Conservation (phyloP, 1,140 invertebrate species). For the Zaprionus davidi region DNA sequence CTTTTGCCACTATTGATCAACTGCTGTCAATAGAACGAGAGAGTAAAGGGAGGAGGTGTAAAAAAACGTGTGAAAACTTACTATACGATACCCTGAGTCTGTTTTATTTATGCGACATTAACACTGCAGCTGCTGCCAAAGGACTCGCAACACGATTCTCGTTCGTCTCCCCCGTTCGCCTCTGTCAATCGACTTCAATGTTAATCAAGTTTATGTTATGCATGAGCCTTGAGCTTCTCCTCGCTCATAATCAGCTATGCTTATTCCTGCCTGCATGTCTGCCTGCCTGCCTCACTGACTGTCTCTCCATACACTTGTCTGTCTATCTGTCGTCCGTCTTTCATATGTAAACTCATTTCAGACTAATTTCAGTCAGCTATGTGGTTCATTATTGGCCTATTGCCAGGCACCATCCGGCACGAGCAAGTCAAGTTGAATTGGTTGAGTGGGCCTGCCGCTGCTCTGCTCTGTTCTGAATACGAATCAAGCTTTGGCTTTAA, state of each 20-base stretch:
- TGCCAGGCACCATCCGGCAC: background rate
- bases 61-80: background rate
- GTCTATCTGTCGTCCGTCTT: background rate
- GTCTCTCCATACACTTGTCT: background rate
- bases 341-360: constrained; percentile 56
- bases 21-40: constrained; percentile 2
- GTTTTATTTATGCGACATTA: constrained; percentile 62
- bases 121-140: constrained; percentile 41
- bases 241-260: constrained; percentile 60
- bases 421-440: background rate
- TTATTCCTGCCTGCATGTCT: constrained; percentile 28
- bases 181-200: constrained; percentile 14
- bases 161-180: background rate
- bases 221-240: constrained; percentile 43
- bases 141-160: background rate
- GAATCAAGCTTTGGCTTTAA: constrained; percentile 41
- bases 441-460: constrained; percentile 16
- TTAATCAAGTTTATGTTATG: constrained; percentile 71
- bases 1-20: constrained; percentile 36
- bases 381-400: constrained; percentile 68
- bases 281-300: background rate
- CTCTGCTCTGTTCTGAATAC: constrained; percentile 39
- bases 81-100: background rate
- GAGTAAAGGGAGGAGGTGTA: background rate
- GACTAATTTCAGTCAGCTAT: constrained; percentile 67